phyloP scores from a whole-genome alignment of 2,888 invertebrate species.

The Sminthurinus aureus region DNA sequence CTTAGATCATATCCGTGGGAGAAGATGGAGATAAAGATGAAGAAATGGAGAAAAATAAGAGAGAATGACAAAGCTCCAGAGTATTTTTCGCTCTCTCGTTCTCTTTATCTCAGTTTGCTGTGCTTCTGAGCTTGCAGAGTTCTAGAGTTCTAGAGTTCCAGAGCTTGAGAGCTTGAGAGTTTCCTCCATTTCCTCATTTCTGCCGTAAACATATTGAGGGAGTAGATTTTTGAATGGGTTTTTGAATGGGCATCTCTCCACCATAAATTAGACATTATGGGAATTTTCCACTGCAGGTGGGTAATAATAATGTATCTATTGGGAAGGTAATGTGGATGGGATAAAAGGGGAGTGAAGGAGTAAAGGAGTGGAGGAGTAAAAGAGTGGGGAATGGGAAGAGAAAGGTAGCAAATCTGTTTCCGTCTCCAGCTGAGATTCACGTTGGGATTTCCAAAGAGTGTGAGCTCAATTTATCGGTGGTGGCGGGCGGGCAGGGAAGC shows the following conservation, averaged over 20 bases:
- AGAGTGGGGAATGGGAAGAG: background rate
- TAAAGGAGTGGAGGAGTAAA: too few species aligned
- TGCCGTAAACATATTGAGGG: constrained; percentile 34
- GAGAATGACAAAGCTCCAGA: background rate
- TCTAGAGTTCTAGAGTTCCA: too few species aligned
- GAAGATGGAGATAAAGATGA: background rate
- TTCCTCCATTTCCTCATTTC: background rate
- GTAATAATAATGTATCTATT: constrained; percentile 42
- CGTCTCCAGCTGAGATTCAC: constrained; percentile 46
- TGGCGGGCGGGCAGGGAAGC: background rate
- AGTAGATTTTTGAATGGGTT: constrained; percentile 34
- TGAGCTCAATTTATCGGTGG: constrained; percentile 43
- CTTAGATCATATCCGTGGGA: background rate
- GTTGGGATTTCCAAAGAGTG: constrained; percentile 39
- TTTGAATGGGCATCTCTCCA: constrained; percentile 34
- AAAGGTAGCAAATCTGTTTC: constrained; percentile 44
- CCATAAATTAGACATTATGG: constrained; percentile 41
- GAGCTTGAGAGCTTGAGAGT: too few species aligned
- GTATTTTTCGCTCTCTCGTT: background rate
- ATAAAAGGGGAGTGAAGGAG: background rate
- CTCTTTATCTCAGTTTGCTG: background rate
- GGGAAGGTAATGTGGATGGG: constrained; percentile 27
- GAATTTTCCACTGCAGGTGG: constrained; percentile 38
- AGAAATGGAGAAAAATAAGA: too few species aligned
- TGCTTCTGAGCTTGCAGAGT: too few species aligned